These are phyloP conservation scores for Leptodactylus fallax DNA, from an alignment of 2,797 vertebrate species.

Conservation along the genomic window DNA sequence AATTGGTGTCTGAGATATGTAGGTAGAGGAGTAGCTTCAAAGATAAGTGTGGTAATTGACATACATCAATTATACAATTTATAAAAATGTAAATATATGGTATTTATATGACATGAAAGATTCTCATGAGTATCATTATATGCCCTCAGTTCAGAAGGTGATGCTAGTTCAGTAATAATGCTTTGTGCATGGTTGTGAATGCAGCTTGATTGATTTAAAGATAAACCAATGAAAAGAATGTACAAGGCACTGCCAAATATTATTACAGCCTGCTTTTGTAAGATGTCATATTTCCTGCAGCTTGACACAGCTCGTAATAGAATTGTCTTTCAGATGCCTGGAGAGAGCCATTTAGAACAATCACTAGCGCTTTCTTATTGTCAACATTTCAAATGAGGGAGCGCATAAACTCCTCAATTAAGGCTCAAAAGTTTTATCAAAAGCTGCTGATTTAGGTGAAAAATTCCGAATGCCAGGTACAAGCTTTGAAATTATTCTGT, in stretches of 20 bases:
- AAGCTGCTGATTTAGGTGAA: constrained; percentile 60
- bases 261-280: constrained; percentile 61
- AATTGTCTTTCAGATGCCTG: constrained; percentile 63
- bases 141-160: neutral
- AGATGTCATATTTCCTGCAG: constrained; percentile 64
- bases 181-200: constrained; percentile 24
- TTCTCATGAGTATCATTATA: neutral
- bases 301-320: constrained; percentile 63
- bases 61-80: neutral
- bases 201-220: constrained; percentile 52
- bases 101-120: neutral
- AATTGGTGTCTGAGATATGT: neutral
- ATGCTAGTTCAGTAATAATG: constrained; percentile 5
- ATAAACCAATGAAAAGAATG: constrained; percentile 62
- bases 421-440: constrained; percentile 57
- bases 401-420: constrained; percentile 61
- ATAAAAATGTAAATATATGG: neutral
- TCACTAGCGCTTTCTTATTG: constrained; percentile 61
- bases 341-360: constrained; percentile 64
- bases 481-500: constrained; percentile 45
- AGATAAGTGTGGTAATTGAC: neutral
- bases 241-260: constrained; percentile 59
- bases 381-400: constrained; percentile 62
- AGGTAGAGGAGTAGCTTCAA: neutral
- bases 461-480: constrained; percentile 25